phyloP scores from a whole-genome alignment of 2,113 vertebrate species.

The Mesocricetus auratus region DNA sequence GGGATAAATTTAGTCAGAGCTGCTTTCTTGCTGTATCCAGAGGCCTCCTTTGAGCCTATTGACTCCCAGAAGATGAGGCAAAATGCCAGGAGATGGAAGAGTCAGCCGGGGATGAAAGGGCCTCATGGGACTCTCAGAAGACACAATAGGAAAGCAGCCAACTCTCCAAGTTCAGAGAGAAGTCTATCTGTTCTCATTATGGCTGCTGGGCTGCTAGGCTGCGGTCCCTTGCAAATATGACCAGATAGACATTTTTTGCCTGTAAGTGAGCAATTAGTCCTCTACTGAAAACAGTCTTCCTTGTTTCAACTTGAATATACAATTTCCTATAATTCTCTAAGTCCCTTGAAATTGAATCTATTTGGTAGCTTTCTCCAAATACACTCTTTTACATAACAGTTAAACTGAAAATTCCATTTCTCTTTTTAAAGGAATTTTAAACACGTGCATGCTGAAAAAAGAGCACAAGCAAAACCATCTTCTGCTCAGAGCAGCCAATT shows the following conservation, averaged over 20 bases:
- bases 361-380: slow-evolving; percentile 30
- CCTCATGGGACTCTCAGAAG: neutral
- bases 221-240: slow-evolving; percentile 29
- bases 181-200: slow-evolving; percentile 43
- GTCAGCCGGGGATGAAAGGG: neutral
- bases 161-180: neutral
- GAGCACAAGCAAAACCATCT: neutral
- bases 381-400: neutral
- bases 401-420: slow-evolving; percentile 41
- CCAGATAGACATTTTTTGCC: slow-evolving; percentile 4
- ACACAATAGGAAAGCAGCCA: neutral
- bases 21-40: neutral
- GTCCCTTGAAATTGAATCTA: slow-evolving; percentile 45
- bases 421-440: slow-evolving; percentile 52
- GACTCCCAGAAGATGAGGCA: neutral
- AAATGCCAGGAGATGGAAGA: neutral
- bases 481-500: neutral
- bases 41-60: neutral
- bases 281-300: slow-evolving; percentile 37
- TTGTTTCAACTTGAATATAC: slow-evolving; percentile 46
- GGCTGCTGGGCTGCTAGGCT: neutral
- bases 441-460: neutral
- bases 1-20: neutral
- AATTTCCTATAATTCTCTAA: slow-evolving; percentile 59
- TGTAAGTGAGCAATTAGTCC: slow-evolving; percentile 18